A percentile compares a stretch with the other conserved stretches of the same genome.
Conservation (phyloP, 2,888 invertebrate species). For the Brachyopa scutellaris region DNA sequence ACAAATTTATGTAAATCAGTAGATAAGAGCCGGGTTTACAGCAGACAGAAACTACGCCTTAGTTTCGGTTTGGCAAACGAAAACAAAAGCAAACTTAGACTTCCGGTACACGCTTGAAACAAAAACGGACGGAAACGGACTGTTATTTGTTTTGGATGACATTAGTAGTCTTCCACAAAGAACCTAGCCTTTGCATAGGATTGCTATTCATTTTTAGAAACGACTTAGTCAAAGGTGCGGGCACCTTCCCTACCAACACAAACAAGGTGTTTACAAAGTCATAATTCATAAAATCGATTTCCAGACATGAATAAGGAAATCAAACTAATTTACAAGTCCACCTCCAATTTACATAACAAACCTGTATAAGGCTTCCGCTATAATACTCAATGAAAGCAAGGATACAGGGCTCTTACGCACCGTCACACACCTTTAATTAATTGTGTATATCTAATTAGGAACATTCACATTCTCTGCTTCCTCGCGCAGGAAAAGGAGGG, state of each 20-base stretch:
- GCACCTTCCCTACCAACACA: too few species aligned
- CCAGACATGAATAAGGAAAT: background rate
- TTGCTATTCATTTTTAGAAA: background rate
- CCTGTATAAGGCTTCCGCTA: background rate
- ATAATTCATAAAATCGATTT: background rate
- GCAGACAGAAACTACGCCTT: too few species aligned
- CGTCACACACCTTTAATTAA: slow-evolving; percentile 60
- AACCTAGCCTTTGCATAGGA: background rate
- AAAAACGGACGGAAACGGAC: too few species aligned
- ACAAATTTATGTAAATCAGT: too few species aligned
- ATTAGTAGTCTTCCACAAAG: too few species aligned
- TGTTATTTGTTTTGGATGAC: too few species aligned
- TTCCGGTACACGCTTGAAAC: too few species aligned
- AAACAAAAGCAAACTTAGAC: too few species aligned
- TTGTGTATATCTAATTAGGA: slow-evolving; percentile 54
- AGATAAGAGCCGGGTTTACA: too few species aligned
- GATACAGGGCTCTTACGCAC: slow-evolving; percentile 43
- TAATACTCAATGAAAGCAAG: slow-evolving; percentile 9
- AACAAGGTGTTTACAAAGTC: background rate
- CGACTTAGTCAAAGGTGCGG: too few species aligned
- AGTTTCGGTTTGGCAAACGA: too few species aligned
- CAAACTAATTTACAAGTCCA: background rate
- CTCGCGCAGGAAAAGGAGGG: slow-evolving; percentile 1
- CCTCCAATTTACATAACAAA: background rate
- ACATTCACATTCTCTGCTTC: slow-evolving; percentile 38